A percentile compares a stretch with the other conserved stretches of the same genome.
phyloP scores from a whole-genome alignment of 1,140 invertebrate species.

The Cheumatopsyche charites region DNA sequence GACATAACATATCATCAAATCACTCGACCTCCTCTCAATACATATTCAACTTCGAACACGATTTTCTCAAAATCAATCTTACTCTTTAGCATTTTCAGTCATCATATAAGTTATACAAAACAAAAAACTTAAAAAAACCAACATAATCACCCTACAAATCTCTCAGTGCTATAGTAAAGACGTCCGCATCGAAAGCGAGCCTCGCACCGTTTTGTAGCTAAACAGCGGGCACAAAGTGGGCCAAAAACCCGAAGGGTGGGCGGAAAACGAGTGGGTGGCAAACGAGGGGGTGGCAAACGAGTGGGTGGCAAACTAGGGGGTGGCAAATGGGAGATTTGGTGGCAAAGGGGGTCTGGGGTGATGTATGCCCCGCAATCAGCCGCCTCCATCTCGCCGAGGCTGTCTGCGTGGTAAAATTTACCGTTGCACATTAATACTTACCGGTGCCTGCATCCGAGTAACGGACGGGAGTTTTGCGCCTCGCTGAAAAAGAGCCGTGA shows the following conservation, averaged over 20 bases:
- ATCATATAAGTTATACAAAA: too few species aligned
- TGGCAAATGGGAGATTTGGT: background rate
- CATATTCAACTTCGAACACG: too few species aligned
- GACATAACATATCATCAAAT: too few species aligned
- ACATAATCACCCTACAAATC: too few species aligned
- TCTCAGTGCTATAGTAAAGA: background rate
- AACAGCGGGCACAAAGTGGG: too few species aligned
- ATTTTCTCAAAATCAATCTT: too few species aligned
- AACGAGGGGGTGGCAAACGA: background rate
- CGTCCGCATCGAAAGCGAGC: background rate
- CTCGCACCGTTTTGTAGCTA: too few species aligned
- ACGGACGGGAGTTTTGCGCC: too few species aligned
- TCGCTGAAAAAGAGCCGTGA: too few species aligned
- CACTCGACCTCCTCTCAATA: too few species aligned
- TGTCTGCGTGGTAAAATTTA: constrained; percentile 29
- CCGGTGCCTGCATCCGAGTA: constrained; percentile 13
- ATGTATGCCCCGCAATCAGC: constrained; percentile 26
- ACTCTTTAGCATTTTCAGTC: too few species aligned
- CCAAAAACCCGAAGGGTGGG: background rate
- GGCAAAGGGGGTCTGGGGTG: background rate
- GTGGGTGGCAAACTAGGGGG: background rate
- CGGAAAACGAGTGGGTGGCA: background rate
- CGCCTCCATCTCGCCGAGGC: constrained; percentile 10
- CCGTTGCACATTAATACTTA: constrained; percentile 26
- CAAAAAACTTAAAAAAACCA: too few species aligned